Base-by-base conservation (phyloP, 2,888 invertebrate genomes). In the Nemurella pictetii region DNA sequence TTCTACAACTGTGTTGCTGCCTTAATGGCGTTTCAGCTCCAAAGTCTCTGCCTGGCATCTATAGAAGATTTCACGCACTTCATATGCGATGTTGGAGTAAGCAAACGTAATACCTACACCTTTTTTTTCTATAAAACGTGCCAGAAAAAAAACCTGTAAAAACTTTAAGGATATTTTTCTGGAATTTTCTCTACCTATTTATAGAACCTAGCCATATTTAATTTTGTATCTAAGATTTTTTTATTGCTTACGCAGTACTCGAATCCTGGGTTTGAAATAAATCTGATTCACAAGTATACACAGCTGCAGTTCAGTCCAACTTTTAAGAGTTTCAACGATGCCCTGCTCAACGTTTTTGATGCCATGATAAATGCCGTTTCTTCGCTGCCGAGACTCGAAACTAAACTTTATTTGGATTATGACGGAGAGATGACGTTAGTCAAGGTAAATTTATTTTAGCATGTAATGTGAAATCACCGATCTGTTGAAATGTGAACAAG, bases 21-120 rank as follows among this genome's bases (percentile, higher is more conserved):
- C 32, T 92, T 98, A 74, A 98, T 98, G 98, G 96, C 97, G 0
- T 94, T 94, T 88, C 96, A 97, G 88, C 91, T 98, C 85, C 97
- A 97, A 89, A 94, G 94, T 28, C 90, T 98, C 36, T 96, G 96
- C 87, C 91, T 97, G 75, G 93, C 94, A 87, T 97, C 97, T 3
- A 93, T 98, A 88, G 91, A 93, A 82, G 95, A 95, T 87, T 98
- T 94, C 89, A 94, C 95, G 0, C 91, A 95, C 83, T 96, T 96
- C 87, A 92, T 98, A 55, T 92, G 94, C 87, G 95, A 96, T 89
- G 94, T 95, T 87, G 93, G 94, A 89, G 97, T 97, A 92, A 89
- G 91, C 89, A 72, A 25, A 29, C 35, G 12, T 35, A 35, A 7
- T 35, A 35, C 35, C n/a, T 27, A 35, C n/a, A n/a, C n/a, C n/a